A percentile compares a stretch with the other conserved stretches of the same genome.
phyloP scores from a whole-genome alignment of 2,113 vertebrate genomes.

The Apeltes quadracus region DNA sequence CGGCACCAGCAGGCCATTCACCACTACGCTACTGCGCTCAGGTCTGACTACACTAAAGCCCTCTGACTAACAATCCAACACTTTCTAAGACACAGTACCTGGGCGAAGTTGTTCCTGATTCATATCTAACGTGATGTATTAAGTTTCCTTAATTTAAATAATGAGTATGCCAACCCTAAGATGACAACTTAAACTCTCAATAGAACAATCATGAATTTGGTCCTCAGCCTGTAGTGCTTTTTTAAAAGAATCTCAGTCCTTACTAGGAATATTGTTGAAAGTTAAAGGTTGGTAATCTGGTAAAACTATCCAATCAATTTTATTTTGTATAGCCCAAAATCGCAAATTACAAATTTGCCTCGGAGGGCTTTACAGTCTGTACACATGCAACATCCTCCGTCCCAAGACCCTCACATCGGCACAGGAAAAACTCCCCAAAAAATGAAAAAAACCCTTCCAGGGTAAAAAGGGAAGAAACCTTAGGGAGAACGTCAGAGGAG shows the following conservation, averaged over 20 bases:
- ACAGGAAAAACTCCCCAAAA: too few species aligned
- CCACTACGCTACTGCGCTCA: slow-evolving; percentile 91
- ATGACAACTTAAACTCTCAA: not conserved
- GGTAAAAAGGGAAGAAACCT: too few species aligned
- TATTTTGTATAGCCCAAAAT: too few species aligned
- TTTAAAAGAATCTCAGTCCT: not conserved
- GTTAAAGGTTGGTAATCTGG: not conserved
- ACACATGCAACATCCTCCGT: too few species aligned
- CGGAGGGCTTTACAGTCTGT: too few species aligned
- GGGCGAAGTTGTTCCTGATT: not conserved
- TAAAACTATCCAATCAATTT: too few species aligned
- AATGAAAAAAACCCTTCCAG: too few species aligned
- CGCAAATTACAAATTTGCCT: too few species aligned
- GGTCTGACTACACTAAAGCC: slow-evolving; percentile 49
- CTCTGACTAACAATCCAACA: not conserved
- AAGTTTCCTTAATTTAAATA: not conserved
- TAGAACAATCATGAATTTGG: not conserved
- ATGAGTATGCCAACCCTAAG: not conserved
- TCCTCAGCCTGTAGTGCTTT: not conserved
- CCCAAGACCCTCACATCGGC: too few species aligned
- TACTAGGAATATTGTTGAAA: not conserved
- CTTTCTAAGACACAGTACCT: not conserved
- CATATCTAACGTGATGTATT: not conserved
- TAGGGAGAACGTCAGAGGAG: too few species aligned
- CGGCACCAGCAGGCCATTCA: slow-evolving; percentile 88